Conservation (phyloP, 2,888 invertebrate species). For the Drosophila parthenogenetica region DNA sequence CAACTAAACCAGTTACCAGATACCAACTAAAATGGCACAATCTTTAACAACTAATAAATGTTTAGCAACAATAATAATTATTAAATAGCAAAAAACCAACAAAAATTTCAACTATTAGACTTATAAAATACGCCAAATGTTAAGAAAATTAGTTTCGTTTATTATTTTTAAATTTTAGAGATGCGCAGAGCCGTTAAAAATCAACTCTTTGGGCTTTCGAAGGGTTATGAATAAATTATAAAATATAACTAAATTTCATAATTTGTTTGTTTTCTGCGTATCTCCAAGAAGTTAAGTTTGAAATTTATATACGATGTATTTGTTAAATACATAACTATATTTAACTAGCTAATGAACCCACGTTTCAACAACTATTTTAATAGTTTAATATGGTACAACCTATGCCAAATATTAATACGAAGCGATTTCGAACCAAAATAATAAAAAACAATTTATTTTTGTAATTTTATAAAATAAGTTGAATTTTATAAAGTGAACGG, state of each 20-base stretch:
- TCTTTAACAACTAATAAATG: slow-evolving; percentile 48
- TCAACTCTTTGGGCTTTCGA: not conserved
- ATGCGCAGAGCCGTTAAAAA: slow-evolving; percentile 15
- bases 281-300: slow-evolving; percentile 38
- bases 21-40: slow-evolving; percentile 65
- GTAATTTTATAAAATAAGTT: slow-evolving; percentile 80
- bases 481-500: slow-evolving; percentile 46
- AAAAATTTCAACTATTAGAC: slow-evolving; percentile 74
- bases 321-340: slow-evolving; percentile 18
- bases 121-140: slow-evolving; percentile 73
- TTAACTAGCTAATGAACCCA: slow-evolving; percentile 46
- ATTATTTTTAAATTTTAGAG: slow-evolving; percentile 19
- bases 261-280: slow-evolving; percentile 13
- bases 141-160: slow-evolving; percentile 53
- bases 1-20: slow-evolving; percentile 28
- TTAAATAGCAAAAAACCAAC: slow-evolving; percentile 44
- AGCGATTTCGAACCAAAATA: slow-evolving; percentile 53
- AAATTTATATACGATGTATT: slow-evolving; percentile 25
- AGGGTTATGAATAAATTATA: no score
- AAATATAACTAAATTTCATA: slow-evolving; percentile 3
- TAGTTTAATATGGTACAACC: slow-evolving; percentile 66
- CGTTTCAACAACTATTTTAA: slow-evolving; percentile 67
- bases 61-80: slow-evolving; percentile 54
- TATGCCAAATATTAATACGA: slow-evolving; percentile 70
- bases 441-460: slow-evolving; percentile 76